Evolutionary conservation across 1,140 invertebrate species (phyloP), one percentile per base, ranked within the genome.

Genomic region (Pygmarrhopalites habei): DNA sequence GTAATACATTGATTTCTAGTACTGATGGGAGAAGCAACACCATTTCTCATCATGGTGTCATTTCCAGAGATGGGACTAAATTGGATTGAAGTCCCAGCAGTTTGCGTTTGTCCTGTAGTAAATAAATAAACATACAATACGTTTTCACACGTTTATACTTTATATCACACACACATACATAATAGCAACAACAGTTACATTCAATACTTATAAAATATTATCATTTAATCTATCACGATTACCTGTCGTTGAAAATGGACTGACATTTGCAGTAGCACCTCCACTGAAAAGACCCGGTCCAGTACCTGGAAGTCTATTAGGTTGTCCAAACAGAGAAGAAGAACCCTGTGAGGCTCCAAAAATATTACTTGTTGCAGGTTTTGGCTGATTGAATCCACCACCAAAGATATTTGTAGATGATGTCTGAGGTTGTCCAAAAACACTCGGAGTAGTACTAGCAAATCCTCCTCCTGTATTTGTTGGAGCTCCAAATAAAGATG

Each of bases 1-100:
- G 91, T 94, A 43, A 98, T 98, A 74, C 92, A 96, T 74, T 95
- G 90, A 76, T 96, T 92, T 70, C 89, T 84, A 1, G 92, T 97
- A 61, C 83, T 88, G 65, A 98, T 92, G 60, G 80, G 92, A 68
- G 84, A 84, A 1, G 86, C 83, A 14, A 82, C 81, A 2, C 89
- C 90, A 75, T 86, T 86, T 76, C 96, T 96, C 56, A 91, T 82
- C 79, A 97, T 88, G 0, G 92, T 90, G 74, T 97, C 94, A 0
- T 85, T 89, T 19, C 92, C 92, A 51, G 84, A 85, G 0, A 90
- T 83, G 0, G 93, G 87, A 70, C 82, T 85, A 74, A 95, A 98
- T 75, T 96, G 95, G 28, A 88, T 78, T 0, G 84, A 84, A 0
- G 90, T 90, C 2, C 90, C 90, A 4, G 80, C 76, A 3, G 80